A percentile compares a stretch with the other conserved stretches of the same genome.
Conservation (phyloP, 1,140 invertebrate species). For the Diabrotica virgifera region DNA sequence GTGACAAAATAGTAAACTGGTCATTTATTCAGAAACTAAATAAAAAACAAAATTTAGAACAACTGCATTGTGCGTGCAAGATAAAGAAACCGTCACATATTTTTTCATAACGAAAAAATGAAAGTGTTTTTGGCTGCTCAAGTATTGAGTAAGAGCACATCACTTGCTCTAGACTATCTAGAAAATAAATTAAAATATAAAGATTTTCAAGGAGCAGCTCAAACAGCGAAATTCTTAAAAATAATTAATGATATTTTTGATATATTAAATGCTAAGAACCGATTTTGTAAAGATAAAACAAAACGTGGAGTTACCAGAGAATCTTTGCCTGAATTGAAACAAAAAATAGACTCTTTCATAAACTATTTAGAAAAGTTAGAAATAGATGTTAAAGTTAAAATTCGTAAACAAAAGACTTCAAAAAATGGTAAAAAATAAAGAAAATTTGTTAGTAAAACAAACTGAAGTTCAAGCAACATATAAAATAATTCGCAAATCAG, state of each 20-base stretch:
- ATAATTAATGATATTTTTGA: constrained; percentile 27
- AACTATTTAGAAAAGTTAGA: background rate
- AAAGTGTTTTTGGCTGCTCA: too few relatives aligned
- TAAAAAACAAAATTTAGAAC: constrained; percentile 24
- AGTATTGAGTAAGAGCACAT: background rate
- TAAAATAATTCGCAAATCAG: too few relatives aligned
- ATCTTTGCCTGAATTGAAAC: background rate
- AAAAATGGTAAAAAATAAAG: too few relatives aligned
- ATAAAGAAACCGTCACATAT: background rate
- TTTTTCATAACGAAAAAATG: background rate
- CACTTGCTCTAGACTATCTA: background rate
- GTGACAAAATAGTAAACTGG: too few relatives aligned
- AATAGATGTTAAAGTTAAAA: too few relatives aligned
- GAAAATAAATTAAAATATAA: constrained; percentile 2
- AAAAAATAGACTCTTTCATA: background rate
- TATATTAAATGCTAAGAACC: constrained; percentile 23
- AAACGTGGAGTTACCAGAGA: background rate
- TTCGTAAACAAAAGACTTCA: too few relatives aligned
- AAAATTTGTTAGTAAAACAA: too few relatives aligned
- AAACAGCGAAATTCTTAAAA: constrained; percentile 20
- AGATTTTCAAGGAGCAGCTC: constrained; percentile 20
- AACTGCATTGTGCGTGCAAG: background rate
- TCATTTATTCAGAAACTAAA: too few relatives aligned
- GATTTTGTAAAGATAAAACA: constrained; percentile 16
- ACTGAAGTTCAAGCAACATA: too few relatives aligned